These are phyloP conservation scores for Melanchra persicariae DNA, from an alignment of 2,888 invertebrate genomes.

Conservation along the genomic window DNA sequence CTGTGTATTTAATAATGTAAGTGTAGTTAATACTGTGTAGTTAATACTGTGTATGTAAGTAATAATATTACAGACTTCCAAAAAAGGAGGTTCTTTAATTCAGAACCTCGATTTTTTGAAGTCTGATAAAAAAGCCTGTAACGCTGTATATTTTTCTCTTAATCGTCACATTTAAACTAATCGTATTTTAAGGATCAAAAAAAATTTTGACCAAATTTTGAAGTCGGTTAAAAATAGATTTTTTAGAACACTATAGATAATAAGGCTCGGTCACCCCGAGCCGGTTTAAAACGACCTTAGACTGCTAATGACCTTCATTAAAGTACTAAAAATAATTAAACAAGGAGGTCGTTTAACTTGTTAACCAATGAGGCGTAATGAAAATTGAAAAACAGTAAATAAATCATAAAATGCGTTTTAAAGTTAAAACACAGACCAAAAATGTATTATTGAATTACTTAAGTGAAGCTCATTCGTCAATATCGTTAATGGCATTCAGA, in stretches of 20 bases:
- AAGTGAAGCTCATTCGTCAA: slow-evolving; percentile 15
- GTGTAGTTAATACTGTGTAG: no score
- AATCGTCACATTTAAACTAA: no score
- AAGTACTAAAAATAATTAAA: slow-evolving; percentile 21
- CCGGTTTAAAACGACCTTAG: neutral
- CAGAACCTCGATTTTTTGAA: no score
- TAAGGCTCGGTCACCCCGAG: neutral
- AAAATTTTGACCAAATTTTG: no score
- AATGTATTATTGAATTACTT: no score
- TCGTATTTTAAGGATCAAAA: no score
- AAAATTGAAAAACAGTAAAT: slow-evolving; percentile 20
- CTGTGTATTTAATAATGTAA: no score
- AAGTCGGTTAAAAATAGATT: no score
- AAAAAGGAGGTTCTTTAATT: no score
- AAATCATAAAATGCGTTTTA: slow-evolving; percentile 18
- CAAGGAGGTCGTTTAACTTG: neutral
- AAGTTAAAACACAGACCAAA: neutral
- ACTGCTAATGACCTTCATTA: slow-evolving; percentile 3
- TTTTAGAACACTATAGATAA: neutral
- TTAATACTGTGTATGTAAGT: no score
- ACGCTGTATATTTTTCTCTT: neutral
- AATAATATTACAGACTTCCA: no score
- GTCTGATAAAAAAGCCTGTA: neutral
- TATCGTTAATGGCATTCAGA: slow-evolving; percentile 28
- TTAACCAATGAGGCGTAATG: slow-evolving; percentile 10